Percentiles rank a stretch among this genome's conserved stretches.
Conservation (phyloP, 37 sponge, comb jelly and placozoan genomes). For the Cliona cf. orientalis region DNA sequence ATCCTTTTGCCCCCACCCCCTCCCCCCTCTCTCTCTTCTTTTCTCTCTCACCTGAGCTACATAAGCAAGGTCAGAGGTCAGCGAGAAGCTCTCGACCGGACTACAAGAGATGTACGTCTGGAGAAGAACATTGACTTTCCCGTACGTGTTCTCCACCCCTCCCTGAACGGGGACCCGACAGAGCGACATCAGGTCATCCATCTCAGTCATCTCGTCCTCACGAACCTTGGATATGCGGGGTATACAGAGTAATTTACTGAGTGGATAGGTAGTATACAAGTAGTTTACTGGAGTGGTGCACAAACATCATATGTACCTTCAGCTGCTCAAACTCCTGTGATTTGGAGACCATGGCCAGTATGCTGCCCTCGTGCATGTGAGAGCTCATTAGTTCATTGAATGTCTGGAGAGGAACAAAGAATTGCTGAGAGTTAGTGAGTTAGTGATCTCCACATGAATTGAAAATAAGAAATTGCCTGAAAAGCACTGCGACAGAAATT, state of each 20-base stretch:
- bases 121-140: constrained; percentile 94
- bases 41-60: constrained; percentile 77
- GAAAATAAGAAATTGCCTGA: no score
- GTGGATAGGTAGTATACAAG: constrained; percentile 9
- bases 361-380: constrained; percentile 78
- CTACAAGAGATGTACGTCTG: constrained; percentile 86
- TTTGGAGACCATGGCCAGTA: constrained; percentile 84
- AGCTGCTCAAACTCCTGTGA: constrained; percentile 94
- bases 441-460: no score
- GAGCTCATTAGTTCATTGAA: constrained; percentile 85
- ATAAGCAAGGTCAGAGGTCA: constrained; percentile 93
- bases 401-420: constrained; percentile 41
- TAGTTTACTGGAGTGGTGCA: neutral
- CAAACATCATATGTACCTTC: constrained; percentile 58
- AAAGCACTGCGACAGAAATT: no score
- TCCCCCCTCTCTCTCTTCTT: no score
- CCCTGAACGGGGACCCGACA: constrained; percentile 72
- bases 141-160: constrained; percentile 89
- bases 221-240: constrained; percentile 90
- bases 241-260: neutral
- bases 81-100: constrained; percentile 87
- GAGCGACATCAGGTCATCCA: constrained; percentile 35
- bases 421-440: no score
- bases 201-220: constrained; percentile 92
- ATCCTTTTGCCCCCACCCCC: no score